Evolutionary conservation across 2,888 invertebrate genomes (phyloP).

Genomic region (Hesperia comma): DNA sequence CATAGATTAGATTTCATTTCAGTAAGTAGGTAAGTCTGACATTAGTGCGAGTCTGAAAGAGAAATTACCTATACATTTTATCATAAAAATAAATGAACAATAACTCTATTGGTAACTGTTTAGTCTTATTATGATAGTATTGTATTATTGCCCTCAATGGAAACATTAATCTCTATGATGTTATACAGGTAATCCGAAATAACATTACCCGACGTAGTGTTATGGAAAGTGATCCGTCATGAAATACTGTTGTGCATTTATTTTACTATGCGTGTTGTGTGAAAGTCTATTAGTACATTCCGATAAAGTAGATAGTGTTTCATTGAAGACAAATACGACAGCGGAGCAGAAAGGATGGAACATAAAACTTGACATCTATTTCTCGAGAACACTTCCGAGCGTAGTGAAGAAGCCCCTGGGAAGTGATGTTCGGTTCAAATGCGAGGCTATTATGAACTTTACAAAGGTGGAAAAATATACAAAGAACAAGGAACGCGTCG

Average conservation of each 20-base stretch:
- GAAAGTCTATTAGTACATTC: slow-evolving; percentile 57
- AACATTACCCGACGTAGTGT: slow-evolving; percentile 49
- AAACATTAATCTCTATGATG: slow-evolving; percentile 4
- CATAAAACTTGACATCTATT: slow-evolving; percentile 75
- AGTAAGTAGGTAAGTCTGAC: slow-evolving; percentile 11
- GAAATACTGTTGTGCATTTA: slow-evolving; percentile 71
- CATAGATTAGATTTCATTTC: too few species aligned
- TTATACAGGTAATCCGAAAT: slow-evolving; percentile 16
- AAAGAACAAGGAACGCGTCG: slow-evolving; percentile 70
- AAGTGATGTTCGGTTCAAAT: slow-evolving; percentile 68
- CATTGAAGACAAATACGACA: slow-evolving; percentile 63
- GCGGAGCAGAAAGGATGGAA: slow-evolving; percentile 74
- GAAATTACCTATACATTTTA: slow-evolving; percentile 1
- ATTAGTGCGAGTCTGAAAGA: not conserved
- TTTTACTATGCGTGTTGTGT: slow-evolving; percentile 68
- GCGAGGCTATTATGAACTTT: slow-evolving; percentile 76
- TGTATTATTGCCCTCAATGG: not conserved
- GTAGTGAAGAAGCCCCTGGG: slow-evolving; percentile 59
- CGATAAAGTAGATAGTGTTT: slow-evolving; percentile 60
- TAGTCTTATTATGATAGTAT: not conserved
- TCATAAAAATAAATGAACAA: slow-evolving; percentile 7
- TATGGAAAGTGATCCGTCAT: slow-evolving; percentile 75
- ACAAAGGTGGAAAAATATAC: slow-evolving; percentile 72
- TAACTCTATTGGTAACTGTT: slow-evolving; percentile 5
- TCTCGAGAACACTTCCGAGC: slow-evolving; percentile 68